A percentile compares a stretch with the other conserved stretches of the same genome.
phyloP scores from a whole-genome alignment of 2,888 invertebrate genomes.

The Drosophila paranaensis region DNA sequence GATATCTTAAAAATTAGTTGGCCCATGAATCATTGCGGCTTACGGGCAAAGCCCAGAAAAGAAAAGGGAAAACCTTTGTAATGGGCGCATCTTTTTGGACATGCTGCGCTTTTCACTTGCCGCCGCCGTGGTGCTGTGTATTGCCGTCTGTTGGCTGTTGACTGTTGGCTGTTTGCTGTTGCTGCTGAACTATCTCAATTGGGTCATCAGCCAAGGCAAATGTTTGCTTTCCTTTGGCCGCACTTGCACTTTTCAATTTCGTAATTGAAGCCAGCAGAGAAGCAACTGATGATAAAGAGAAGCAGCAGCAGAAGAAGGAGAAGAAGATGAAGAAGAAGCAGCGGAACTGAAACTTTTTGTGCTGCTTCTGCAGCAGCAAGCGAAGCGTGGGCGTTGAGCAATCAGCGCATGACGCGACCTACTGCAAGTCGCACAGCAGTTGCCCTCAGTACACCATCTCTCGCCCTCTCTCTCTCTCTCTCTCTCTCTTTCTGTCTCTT shows the following conservation, averaged over 20 bases:
- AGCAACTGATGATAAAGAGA: background rate
- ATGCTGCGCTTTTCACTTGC: slow-evolving; percentile 54
- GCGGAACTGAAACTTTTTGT: slow-evolving; percentile 19
- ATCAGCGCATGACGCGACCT: slow-evolving; percentile 73
- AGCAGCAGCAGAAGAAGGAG: background rate
- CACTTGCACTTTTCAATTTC: slow-evolving; percentile 76
- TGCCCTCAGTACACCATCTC: background rate
- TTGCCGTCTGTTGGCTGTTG: background rate
- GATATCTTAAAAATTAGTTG: slow-evolving; percentile 49
- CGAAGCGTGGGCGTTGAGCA: slow-evolving; percentile 70
- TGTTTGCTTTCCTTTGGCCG: slow-evolving; percentile 48
- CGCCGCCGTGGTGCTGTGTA: background rate
- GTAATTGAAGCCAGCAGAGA: slow-evolving; percentile 54
- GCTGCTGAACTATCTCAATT: slow-evolving; percentile 64
- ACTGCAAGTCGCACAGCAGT: slow-evolving; percentile 39
- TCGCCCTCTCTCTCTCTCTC: too few species aligned
- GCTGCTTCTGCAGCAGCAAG: slow-evolving; percentile 23
- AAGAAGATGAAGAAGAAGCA: slow-evolving; percentile 3
- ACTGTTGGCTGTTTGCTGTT: slow-evolving; percentile 8
- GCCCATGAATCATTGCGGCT: slow-evolving; percentile 52
- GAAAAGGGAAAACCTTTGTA: slow-evolving; percentile 46
- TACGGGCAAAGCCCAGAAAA: slow-evolving; percentile 19
- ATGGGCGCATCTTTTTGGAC: slow-evolving; percentile 43
- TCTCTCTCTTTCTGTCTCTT: background rate
- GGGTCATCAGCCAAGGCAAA: slow-evolving; percentile 62